These are phyloP conservation scores for Pyrrhia umbra DNA, from an alignment of 2,888 invertebrate species.

Conservation along the genomic window DNA sequence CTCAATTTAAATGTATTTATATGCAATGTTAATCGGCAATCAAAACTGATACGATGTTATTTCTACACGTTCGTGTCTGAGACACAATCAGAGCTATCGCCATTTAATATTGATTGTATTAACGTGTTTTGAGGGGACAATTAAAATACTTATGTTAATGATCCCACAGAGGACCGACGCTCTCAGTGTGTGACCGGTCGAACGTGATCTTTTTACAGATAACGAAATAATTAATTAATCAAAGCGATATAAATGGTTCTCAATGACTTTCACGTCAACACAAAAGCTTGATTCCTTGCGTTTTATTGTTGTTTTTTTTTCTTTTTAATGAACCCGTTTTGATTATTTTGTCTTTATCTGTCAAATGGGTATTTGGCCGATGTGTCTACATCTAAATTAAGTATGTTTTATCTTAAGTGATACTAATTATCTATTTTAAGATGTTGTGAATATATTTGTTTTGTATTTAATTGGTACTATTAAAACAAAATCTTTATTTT, in stretches of 20 bases:
- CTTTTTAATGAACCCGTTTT: slow-evolving; percentile 27
- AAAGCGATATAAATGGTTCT: slow-evolving; percentile 78
- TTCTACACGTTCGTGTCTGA: slow-evolving; percentile 60
- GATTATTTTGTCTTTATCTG: slow-evolving; percentile 42
- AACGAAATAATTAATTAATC: slow-evolving; percentile 79
- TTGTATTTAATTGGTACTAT: slow-evolving; percentile 7
- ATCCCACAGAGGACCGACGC: slow-evolving; percentile 64
- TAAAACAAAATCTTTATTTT: too few relatives aligned
- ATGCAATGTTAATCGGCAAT: slow-evolving; percentile 67
- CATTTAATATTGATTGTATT: slow-evolving; percentile 67
- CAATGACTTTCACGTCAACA: slow-evolving; percentile 71
- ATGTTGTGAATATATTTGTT: slow-evolving; percentile 15
- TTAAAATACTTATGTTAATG: slow-evolving; percentile 88
- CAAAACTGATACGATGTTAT: slow-evolving; percentile 60
- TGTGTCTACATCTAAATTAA: slow-evolving; percentile 24
- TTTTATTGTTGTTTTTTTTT: slow-evolving; percentile 46
- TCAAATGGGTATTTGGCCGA: slow-evolving; percentile 16
- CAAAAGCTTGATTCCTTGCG: slow-evolving; percentile 33
- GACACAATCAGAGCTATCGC: slow-evolving; percentile 67
- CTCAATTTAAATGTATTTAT: slow-evolving; percentile 66
- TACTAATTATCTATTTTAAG: neutral
- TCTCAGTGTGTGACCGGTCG: slow-evolving; percentile 75
- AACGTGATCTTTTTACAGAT: slow-evolving; percentile 71
- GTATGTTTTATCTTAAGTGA: slow-evolving; percentile 22
- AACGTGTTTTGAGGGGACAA: slow-evolving; percentile 69